Evolutionary conservation across 2,113 vertebrate genomes (phyloP).

Genomic region (Fulmarus glacialis): DNA sequence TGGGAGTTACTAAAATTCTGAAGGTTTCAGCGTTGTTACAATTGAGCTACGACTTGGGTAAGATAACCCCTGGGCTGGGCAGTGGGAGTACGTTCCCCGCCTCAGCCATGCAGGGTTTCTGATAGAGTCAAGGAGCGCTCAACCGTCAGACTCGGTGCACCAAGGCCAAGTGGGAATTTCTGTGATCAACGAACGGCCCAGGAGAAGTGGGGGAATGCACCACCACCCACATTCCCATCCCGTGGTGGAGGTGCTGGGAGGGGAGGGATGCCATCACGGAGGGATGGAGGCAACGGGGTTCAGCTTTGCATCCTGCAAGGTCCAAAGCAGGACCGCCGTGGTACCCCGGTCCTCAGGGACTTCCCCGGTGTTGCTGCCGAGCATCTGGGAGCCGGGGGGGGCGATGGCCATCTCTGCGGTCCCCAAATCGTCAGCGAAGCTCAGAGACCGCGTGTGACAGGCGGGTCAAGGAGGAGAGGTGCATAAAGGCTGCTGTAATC

Average conservation of each 20-base stretch:
- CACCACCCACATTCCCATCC: not conserved
- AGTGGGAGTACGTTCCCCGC: too few species aligned
- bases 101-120: too few species aligned
- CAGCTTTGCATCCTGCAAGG: not conserved
- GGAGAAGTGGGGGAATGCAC: too few species aligned
- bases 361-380: not conserved
- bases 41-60: too few species aligned
- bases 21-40: too few species aligned
- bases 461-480: slow-evolving; percentile 53
- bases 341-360: not conserved
- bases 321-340: not conserved
- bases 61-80: too few species aligned
- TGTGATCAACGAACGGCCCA: too few species aligned
- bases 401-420: not conserved
- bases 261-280: accelerated
- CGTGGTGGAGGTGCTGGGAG: accelerated
- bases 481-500: slow-evolving; percentile 20
- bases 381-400: not conserved
- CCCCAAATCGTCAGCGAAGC: slow-evolving; percentile 11
- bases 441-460: not conserved
- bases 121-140: too few species aligned
- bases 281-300: not conserved
- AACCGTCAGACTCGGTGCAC: too few species aligned
- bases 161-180: too few species aligned
- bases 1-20: too few species aligned